These are phyloP conservation scores for Corythoichthys intestinalis DNA, from an alignment of 2,113 vertebrate genomes.

Conservation along the genomic window DNA sequence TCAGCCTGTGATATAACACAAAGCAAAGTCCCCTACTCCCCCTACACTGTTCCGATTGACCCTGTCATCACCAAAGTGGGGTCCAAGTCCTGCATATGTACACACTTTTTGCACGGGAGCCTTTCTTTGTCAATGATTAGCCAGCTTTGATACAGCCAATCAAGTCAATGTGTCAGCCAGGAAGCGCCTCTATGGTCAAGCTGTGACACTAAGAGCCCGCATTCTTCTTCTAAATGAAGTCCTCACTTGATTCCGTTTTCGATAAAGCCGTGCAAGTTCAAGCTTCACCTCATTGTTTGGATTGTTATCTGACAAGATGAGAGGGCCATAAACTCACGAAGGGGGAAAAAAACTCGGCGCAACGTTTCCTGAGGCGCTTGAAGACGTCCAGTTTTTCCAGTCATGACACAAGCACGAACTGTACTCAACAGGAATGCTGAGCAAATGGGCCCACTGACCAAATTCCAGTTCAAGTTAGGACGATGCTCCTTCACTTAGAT, in stretches of 20 bases:
- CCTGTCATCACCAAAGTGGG: conserved; percentile 1
- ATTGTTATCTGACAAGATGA: not conserved
- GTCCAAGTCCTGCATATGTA: conserved; percentile 12
- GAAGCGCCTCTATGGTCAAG: not conserved
- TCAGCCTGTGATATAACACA: conserved; percentile 8
- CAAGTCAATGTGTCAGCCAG: conserved; percentile 11
- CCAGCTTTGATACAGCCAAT: conserved; percentile 3
- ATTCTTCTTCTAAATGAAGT: not conserved
- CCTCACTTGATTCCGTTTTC: not conserved
- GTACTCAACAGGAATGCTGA: conserved; percentile 1
- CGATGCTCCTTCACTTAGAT: not conserved
- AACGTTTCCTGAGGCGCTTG: not conserved
- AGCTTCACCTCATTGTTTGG: not conserved
- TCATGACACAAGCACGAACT: conserved; percentile 2
- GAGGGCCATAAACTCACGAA: not conserved
- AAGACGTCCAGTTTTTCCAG: conserved; percentile 7
- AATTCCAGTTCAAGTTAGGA: conserved; percentile 4
- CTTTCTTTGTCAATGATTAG: not conserved
- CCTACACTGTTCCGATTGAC: conserved; percentile 3
- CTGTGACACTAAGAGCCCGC: not conserved
- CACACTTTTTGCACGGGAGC: conserved; percentile 3
- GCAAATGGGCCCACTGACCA: not conserved
- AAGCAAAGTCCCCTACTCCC: conserved; percentile 3
- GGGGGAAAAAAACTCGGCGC: not conserved
- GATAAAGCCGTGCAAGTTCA: conserved; percentile 4